Percentiles rank a stretch among this genome's conserved stretches.
phyloP scores from a whole-genome alignment of 1,140 invertebrate genomes.

The Ganaspis sp. region DNA sequence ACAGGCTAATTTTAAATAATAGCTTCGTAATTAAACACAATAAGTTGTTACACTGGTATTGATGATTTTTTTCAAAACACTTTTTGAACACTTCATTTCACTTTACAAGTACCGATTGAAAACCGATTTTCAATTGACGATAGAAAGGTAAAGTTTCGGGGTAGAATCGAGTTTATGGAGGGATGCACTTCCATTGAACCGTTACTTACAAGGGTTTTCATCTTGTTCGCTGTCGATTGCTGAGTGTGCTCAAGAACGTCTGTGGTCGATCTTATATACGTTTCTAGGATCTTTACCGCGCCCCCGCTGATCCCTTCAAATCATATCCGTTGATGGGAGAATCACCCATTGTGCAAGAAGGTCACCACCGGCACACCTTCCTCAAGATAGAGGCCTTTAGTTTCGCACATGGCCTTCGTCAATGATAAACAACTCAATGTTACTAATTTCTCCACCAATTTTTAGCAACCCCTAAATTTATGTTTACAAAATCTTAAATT shows the following conservation, averaged over 20 bases:
- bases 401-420: slow-evolving; percentile 49
- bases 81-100: slow-evolving; percentile 30
- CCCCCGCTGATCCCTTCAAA: slow-evolving; percentile 75
- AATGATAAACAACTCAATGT: slow-evolving; percentile 34
- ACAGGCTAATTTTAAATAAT: too few species aligned
- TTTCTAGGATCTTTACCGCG: slow-evolving; percentile 69
- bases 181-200: slow-evolving; percentile 45
- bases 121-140: not conserved
- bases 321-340: slow-evolving; percentile 72
- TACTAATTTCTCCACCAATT: not conserved
- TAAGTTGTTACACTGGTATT: not conserved
- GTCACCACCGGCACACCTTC: slow-evolving; percentile 71
- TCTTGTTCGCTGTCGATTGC: slow-evolving; percentile 68
- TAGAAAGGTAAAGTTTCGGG: not conserved
- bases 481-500: too few species aligned
- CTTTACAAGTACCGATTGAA: slow-evolving; percentile 19
- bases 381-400: slow-evolving; percentile 56
- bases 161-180: slow-evolving; percentile 11
- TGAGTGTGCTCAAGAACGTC: slow-evolving; percentile 66
- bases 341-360: slow-evolving; percentile 74
- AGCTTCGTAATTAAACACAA: not conserved
- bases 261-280: slow-evolving; percentile 72
- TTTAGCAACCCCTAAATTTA: too few species aligned
- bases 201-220: slow-evolving; percentile 75
- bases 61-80: not conserved